Conservation (phyloP, 2,888 invertebrate genomes). For the Trachelus stipa region DNA sequence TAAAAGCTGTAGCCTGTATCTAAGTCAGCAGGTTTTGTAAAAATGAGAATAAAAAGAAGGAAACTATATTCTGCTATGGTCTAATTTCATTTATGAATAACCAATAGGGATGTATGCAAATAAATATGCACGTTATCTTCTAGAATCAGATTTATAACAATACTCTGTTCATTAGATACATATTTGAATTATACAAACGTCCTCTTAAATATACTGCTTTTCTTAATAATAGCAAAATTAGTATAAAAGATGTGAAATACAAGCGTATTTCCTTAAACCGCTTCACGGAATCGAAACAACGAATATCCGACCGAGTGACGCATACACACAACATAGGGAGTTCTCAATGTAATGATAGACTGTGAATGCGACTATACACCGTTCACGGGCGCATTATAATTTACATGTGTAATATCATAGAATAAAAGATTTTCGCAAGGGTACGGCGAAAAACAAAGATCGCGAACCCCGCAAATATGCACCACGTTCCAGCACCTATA, state of each 20-base stretch:
- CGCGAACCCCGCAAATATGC: not conserved
- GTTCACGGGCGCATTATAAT: not conserved
- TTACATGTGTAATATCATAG: not conserved
- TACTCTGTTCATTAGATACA: not conserved
- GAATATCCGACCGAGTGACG: too few relatives aligned
- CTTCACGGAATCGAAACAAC: not conserved
- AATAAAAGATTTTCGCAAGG: not conserved
- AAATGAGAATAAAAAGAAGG: not conserved
- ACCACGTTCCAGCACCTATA: not conserved
- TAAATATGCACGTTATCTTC: not conserved
- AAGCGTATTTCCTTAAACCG: not conserved
- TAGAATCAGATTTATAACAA: not conserved
- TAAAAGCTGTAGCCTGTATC: not conserved
- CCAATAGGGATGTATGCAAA: not conserved
- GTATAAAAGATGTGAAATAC: not conserved
- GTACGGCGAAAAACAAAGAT: not conserved
- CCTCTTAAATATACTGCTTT: not conserved
- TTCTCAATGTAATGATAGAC: not conserved
- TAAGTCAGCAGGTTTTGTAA: not conserved
- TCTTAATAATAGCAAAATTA: conserved; percentile 9
- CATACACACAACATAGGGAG: not conserved
- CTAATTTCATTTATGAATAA: not conserved
- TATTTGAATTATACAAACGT: not conserved
- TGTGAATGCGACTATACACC: not conserved
- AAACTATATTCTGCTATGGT: not conserved